These are phyloP conservation scores for Manis pentadactyla DNA, from an alignment of 2,797 vertebrate species.

Conservation along the genomic window DNA sequence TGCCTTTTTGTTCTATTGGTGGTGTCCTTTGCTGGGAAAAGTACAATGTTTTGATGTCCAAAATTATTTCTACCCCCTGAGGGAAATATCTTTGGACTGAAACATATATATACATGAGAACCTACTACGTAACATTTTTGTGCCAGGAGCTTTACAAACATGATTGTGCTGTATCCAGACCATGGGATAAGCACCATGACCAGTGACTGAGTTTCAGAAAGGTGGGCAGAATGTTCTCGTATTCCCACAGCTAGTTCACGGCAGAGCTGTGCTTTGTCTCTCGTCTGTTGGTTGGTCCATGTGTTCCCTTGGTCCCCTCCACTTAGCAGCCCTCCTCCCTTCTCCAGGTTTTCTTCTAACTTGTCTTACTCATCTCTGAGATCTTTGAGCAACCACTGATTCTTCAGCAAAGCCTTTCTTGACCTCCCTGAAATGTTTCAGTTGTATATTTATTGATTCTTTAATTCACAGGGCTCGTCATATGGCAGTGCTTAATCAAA, in stretches of 20 bases:
- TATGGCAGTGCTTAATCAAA: background rate
- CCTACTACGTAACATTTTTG: background rate
- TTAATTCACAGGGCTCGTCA: background rate
- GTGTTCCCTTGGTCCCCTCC: background rate
- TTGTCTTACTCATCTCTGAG: background rate
- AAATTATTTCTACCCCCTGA: background rate
- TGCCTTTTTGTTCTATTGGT: too few species aligned
- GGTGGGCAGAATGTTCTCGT: background rate
- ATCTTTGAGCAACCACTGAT: background rate
- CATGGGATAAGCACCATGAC: accelerated
- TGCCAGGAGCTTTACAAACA: background rate
- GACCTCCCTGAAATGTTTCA: background rate
- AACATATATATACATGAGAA: background rate
- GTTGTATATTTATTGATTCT: background rate
- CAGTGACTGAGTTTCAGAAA: background rate
- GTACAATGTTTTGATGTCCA: background rate
- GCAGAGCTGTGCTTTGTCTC: background rate
- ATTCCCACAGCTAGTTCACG: background rate
- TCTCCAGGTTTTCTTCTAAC: background rate
- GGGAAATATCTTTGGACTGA: background rate
- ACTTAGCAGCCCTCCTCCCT: background rate
- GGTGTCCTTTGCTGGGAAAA: background rate
- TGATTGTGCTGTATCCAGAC: too few species aligned
- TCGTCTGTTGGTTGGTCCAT: background rate
- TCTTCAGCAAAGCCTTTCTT: background rate